Percentiles rank a stretch among this genome's conserved stretches.
phyloP scores from a whole-genome alignment of 1,140 invertebrate species.

The Manduca sexta region DNA sequence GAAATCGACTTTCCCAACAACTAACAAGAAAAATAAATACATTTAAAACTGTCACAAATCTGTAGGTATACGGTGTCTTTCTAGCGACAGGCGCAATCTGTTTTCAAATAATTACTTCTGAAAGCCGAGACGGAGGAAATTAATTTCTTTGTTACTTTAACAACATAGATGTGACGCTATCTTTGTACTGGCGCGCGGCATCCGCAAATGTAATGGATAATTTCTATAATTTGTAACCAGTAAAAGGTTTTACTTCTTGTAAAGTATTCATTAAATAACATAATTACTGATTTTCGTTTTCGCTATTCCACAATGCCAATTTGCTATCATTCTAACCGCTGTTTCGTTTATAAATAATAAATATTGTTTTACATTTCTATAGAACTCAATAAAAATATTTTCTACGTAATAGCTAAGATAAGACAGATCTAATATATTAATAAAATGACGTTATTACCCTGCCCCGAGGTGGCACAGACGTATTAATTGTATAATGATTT shows the following conservation, averaged over 20 bases:
- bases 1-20: neutral
- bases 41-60: constrained; percentile 11
- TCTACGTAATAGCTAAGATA: too few relatives aligned
- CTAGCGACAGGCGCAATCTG: constrained; percentile 60
- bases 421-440: too few relatives aligned
- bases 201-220: constrained; percentile 3
- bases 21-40: neutral
- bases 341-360: too few relatives aligned
- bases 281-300: neutral
- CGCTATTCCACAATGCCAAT: too few relatives aligned
- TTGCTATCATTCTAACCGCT: too few relatives aligned
- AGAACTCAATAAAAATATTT: too few relatives aligned
- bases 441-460: too few relatives aligned
- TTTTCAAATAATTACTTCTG: constrained; percentile 63
- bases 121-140: constrained; percentile 57
- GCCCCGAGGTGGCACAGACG: too few relatives aligned
- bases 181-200: constrained; percentile 1
- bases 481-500: too few relatives aligned
- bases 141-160: constrained; percentile 55
- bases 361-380: too few relatives aligned
- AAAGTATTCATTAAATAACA: neutral
- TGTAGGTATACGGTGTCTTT: constrained; percentile 22
- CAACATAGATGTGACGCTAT: constrained; percentile 28
- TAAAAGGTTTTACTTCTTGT: constrained; percentile 1
- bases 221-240: constrained; percentile 6